These are phyloP conservation scores for Lampris megalopsis DNA, from an alignment of 2,113 vertebrate species.

Conservation along the genomic window DNA sequence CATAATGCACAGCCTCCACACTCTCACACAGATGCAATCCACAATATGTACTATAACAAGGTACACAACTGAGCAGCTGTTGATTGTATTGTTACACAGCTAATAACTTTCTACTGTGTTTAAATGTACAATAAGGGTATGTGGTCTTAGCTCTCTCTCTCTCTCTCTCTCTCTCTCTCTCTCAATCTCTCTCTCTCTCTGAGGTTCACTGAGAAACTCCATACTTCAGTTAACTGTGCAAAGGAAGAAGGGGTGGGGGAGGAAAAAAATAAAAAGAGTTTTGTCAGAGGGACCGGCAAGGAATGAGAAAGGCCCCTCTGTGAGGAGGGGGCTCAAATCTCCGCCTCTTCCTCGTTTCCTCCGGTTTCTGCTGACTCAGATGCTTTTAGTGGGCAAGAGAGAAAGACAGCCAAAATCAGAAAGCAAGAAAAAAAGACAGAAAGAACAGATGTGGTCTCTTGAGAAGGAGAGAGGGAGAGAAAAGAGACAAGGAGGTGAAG, in stretches of 20 bases:
- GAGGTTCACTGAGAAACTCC: slow-evolving; percentile 15
- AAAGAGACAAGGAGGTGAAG: slow-evolving; percentile 53
- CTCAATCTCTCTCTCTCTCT: not conserved
- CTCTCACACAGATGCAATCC: no score
- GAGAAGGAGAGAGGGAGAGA: slow-evolving; percentile 36
- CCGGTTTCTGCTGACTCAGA: slow-evolving; percentile 80
- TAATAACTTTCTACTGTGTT: no score
- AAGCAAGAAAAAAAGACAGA: slow-evolving; percentile 45
- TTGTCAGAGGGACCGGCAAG: slow-evolving; percentile 32
- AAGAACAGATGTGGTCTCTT: slow-evolving; percentile 75
- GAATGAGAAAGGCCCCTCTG: slow-evolving; percentile 46
- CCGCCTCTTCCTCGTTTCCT: slow-evolving; percentile 50
- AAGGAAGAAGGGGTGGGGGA: slow-evolving; percentile 6
- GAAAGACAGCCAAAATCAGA: slow-evolving; percentile 34
- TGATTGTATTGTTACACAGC: no score
- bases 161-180: no score
- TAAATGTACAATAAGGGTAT: slow-evolving; percentile 14
- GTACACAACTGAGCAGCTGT: no score
- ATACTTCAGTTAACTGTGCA: slow-evolving; percentile 19
- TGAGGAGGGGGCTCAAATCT: slow-evolving; percentile 23
- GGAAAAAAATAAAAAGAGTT: slow-evolving; percentile 2
- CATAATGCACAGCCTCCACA: no score
- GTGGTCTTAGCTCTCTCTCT: not conserved
- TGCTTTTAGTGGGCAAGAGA: slow-evolving; percentile 42
- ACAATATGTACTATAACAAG: no score